Evolutionary conservation across 2,888 invertebrate genomes (phyloP).

Genomic region (Nemotelus pantherinus): DNA sequence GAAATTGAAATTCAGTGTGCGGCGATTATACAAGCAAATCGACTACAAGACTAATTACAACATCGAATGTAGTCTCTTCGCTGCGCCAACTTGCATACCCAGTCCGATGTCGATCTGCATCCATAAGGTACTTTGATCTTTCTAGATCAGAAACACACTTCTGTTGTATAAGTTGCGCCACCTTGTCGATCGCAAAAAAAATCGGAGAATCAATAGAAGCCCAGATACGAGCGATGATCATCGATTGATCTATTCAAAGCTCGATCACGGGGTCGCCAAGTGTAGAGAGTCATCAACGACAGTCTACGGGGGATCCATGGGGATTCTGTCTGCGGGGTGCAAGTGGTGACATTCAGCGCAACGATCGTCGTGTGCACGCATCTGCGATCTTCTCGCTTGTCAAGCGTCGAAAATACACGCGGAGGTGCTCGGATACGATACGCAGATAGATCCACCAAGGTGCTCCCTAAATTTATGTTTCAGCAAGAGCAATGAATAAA

Average conservation of each 20-base stretch:
- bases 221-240: neutral
- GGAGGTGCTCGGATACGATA: too few relatives aligned
- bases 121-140: slow-evolving; percentile 9
- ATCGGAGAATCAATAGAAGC: neutral
- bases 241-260: neutral
- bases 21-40: slow-evolving; percentile 16
- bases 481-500: too few relatives aligned
- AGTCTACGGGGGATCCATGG: neutral
- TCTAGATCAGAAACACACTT: neutral
- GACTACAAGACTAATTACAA: slow-evolving; percentile 27
- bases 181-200: neutral
- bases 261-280: slow-evolving; percentile 6
- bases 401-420: neutral
- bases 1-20: slow-evolving; percentile 17
- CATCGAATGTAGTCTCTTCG: slow-evolving; percentile 1
- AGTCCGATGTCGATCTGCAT: neutral
- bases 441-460: too few relatives aligned
- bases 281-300: neutral
- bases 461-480: too few relatives aligned
- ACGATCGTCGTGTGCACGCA: slow-evolving; percentile 6
- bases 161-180: too few relatives aligned
- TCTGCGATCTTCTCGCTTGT: slow-evolving; percentile 3
- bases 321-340: slow-evolving; percentile 13
- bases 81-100: neutral
- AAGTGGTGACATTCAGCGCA: neutral